phyloP scores from a whole-genome alignment of 2,888 invertebrate species.

The Blastobasis lacticolella region DNA sequence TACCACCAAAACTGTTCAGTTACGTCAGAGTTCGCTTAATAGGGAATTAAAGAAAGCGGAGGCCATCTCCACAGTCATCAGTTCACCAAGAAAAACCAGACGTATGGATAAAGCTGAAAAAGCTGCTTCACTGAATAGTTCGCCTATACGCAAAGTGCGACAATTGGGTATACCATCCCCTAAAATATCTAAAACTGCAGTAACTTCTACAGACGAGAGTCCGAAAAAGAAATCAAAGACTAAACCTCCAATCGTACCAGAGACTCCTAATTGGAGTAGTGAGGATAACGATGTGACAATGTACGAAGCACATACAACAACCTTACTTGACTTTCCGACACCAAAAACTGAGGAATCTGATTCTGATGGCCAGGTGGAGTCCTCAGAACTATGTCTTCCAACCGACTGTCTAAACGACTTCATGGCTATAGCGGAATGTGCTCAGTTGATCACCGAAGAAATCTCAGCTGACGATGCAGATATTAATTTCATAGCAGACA shows the following conservation, averaged over 20 bases:
- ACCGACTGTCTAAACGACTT: constrained; percentile 65
- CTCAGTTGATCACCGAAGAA: constrained; percentile 38
- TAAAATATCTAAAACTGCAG: constrained; percentile 37
- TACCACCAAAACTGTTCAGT: constrained; percentile 47
- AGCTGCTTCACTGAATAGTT: constrained; percentile 61
- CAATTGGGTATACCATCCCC: constrained; percentile 51
- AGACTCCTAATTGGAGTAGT: constrained; percentile 35
- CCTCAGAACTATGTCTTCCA: constrained; percentile 57
- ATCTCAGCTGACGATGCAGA: constrained; percentile 50
- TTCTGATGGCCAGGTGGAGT: constrained; percentile 55
- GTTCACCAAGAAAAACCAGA: constrained; percentile 61
- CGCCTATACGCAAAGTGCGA: constrained; percentile 64
- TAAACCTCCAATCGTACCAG: constrained; percentile 40
- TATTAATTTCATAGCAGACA: constrained; percentile 56
- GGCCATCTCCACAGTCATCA: constrained; percentile 47
- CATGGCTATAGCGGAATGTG: constrained; percentile 58
- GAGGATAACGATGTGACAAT: constrained; percentile 64
- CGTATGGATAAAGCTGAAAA: constrained; percentile 63
- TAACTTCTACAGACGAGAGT: constrained; percentile 55
- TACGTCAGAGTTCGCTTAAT: constrained; percentile 60
- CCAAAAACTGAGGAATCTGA: constrained; percentile 61
- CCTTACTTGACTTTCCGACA: constrained; percentile 47
- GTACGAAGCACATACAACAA: constrained; percentile 67
- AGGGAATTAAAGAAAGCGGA: constrained; percentile 54
- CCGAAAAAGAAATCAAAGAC: constrained; percentile 52